Conservation (phyloP, 2,797 vertebrate species). For the Paratrypauchen microcephalus region DNA sequence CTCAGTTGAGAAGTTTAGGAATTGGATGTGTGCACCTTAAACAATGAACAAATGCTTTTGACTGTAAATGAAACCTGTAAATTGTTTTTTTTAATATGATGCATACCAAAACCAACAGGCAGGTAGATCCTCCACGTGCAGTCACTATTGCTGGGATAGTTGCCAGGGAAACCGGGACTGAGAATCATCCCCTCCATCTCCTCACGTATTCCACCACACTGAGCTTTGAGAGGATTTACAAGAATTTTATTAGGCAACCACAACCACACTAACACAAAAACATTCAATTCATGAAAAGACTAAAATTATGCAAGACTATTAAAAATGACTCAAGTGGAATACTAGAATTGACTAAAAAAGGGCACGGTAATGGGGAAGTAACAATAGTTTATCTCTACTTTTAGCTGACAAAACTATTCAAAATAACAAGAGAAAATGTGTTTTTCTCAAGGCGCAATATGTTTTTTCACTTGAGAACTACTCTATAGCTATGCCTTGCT, state of each 20-base stretch:
- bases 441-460: background rate
- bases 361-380: background rate
- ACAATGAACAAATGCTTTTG: background rate
- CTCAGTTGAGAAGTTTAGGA: conserved; percentile 96
- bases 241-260: conserved; percentile 31
- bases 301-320: background rate
- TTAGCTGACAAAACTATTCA: background rate
- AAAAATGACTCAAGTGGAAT: background rate
- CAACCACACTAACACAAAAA: background rate
- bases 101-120: conserved; percentile 94
- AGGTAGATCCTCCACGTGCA: conserved; percentile 95
- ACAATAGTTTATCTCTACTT: background rate
- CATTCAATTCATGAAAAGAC: background rate
- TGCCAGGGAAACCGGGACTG: conserved; percentile 97
- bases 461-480: background rate
- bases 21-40: conserved; percentile 92
- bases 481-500: background rate
- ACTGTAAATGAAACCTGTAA: background rate
- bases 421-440: background rate
- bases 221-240: conserved; percentile 75
- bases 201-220: conserved; percentile 91
- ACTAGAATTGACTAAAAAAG: background rate
- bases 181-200: conserved; percentile 97
- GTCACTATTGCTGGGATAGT: conserved; percentile 98
- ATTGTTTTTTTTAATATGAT: conserved; percentile 4